phyloP scores from a whole-genome alignment of 2,797 vertebrate genomes.

The Enteromius viviparus region DNA sequence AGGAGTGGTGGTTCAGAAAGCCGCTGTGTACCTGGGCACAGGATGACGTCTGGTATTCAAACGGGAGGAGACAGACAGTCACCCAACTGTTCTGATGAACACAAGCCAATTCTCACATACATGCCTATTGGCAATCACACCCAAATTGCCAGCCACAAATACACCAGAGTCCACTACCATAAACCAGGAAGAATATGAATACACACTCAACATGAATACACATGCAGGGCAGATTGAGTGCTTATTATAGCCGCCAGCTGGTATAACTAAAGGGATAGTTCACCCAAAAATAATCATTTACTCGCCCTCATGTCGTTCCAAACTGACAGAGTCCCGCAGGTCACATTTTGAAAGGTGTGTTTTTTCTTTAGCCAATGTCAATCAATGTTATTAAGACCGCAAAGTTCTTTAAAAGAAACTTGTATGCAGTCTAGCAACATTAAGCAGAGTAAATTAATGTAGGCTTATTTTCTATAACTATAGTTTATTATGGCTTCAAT shows the following conservation, averaged over 20 bases:
- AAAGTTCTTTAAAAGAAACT: not conserved
- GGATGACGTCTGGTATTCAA: conserved; percentile 28
- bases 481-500: too few species aligned
- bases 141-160: conserved; percentile 23
- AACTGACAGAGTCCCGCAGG: not conserved
- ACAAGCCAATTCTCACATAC: conserved; percentile 28
- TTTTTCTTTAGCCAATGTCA: not conserved
- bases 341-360: not conserved
- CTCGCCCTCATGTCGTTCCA: not conserved
- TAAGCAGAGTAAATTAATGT: not conserved
- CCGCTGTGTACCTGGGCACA: conserved; percentile 42
- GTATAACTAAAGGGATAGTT: not conserved
- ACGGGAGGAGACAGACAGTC: conserved; percentile 1
- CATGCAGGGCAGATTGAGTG: conserved; percentile 29
- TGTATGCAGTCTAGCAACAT: not conserved
- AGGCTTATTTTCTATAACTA: too few species aligned
- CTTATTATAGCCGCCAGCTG: conserved; percentile 52
- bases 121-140: conserved; percentile 12
- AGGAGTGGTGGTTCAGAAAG: conserved; percentile 17
- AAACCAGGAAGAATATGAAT: not conserved
- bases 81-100: conserved; percentile 42
- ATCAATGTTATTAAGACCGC: not conserved
- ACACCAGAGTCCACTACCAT: not conserved
- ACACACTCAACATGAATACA: not conserved
- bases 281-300: not conserved